These are phyloP conservation scores for Camponotus fellah DNA, from an alignment of 2,888 invertebrate genomes.

Conservation along the genomic window DNA sequence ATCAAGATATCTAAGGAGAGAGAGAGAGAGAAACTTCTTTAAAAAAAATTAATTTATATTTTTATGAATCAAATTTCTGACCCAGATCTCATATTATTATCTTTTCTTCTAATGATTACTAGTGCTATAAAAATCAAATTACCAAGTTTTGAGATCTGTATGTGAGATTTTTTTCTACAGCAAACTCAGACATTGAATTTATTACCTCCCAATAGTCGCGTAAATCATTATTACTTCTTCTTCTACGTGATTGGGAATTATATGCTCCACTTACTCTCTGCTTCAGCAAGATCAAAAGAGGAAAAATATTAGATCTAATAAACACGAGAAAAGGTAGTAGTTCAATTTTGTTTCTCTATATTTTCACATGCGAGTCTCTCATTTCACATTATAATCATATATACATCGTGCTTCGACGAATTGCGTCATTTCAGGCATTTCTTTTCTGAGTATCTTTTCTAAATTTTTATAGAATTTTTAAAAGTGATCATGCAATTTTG, in stretches of 20 bases:
- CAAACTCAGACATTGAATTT: conserved; percentile 2
- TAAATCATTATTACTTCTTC: background rate
- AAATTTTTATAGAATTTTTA: background rate
- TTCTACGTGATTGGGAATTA: conserved; percentile 5
- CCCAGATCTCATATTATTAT: background rate
- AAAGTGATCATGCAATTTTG: background rate
- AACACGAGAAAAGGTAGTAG: background rate
- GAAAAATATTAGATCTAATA: background rate
- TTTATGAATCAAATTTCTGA: background rate
- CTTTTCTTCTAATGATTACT: background rate
- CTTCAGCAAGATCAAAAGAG: background rate
- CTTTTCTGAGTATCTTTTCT: too few relatives aligned
- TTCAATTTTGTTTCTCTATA: background rate
- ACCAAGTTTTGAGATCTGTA: background rate
- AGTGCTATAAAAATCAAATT: background rate
- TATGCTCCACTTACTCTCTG: background rate
- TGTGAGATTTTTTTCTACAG: background rate
- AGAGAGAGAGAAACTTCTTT: background rate
- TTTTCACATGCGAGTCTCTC: background rate
- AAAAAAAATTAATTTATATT: background rate
- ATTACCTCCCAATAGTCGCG: conserved; percentile 2
- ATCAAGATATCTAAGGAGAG: background rate
- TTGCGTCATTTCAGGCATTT: conserved; percentile 21
- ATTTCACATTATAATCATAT: background rate
- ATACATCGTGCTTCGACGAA: conserved; percentile 5